phyloP scores from a whole-genome alignment of 2,113 vertebrate genomes.

The Vidua chalybeata region DNA sequence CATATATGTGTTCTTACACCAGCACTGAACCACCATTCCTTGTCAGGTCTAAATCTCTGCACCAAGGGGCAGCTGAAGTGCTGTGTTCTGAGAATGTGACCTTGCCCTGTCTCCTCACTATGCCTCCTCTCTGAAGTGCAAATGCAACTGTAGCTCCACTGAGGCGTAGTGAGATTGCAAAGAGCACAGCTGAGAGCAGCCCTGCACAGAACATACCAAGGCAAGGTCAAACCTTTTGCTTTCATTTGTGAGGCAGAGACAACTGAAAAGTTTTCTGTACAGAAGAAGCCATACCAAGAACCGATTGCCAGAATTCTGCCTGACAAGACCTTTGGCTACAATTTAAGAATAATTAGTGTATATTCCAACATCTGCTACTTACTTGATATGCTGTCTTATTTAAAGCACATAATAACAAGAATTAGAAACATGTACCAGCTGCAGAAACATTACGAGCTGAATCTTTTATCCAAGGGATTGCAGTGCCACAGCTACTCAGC shows the following conservation, averaged over 20 bases:
- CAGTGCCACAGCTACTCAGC: background rate
- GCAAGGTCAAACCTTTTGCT: background rate
- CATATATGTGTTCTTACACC: background rate
- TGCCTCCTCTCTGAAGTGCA: background rate
- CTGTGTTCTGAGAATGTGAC: background rate
- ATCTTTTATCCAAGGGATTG: background rate
- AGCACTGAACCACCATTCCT: background rate
- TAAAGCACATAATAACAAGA: background rate
- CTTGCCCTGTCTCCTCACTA: background rate
- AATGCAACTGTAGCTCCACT: fast-evolving
- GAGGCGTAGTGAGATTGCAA: fast-evolving
- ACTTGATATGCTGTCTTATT: background rate
- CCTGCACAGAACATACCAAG: background rate
- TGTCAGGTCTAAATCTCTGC: background rate
- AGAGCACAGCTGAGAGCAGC: background rate
- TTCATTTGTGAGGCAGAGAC: background rate
- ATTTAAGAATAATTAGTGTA: background rate
- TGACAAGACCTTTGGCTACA: background rate
- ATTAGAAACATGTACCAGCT: background rate
- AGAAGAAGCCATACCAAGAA: background rate
- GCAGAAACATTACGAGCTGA: background rate
- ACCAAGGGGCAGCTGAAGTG: background rate
- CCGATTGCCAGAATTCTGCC: fast-evolving
- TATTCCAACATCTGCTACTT: background rate
- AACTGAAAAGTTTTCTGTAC: background rate